Evolutionary conservation across 2,888 invertebrate species (phyloP).

Genomic region (Napeogenes inachia): DNA sequence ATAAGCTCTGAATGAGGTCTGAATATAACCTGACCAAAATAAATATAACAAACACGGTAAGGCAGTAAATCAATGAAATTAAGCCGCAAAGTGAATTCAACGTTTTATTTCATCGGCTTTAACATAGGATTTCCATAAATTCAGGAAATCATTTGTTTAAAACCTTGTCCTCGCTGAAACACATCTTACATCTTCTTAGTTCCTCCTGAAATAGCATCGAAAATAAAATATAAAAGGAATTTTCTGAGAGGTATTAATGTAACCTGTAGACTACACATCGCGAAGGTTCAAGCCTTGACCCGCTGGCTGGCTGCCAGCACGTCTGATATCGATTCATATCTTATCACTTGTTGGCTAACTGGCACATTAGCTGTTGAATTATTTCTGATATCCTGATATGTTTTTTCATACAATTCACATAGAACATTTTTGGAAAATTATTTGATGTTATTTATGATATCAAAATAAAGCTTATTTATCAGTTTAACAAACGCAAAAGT

Average conservation of each 20-base stretch:
- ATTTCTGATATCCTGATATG: no score
- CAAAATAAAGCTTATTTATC: no score
- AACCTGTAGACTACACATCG: constrained; percentile 3
- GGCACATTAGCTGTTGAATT: background rate
- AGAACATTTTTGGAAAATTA: no score
- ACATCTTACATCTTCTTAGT: background rate
- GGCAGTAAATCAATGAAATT: background rate
- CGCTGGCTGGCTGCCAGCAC: constrained; percentile 22
- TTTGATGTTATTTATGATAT: no score
- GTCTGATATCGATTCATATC: constrained; percentile 24
- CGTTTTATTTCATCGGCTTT: background rate
- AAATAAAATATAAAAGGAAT: background rate
- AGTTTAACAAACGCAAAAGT: background rate
- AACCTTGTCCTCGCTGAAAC: constrained; percentile 18
- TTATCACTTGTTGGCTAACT: constrained; percentile 24
- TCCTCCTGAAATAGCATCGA: background rate
- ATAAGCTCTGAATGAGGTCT: no score
- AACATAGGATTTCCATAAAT: background rate
- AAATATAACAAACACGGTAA: no score
- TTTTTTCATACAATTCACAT: no score
- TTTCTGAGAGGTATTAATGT: background rate
- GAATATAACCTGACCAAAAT: no score
- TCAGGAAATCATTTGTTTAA: background rate
- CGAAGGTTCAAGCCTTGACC: constrained; percentile 2
- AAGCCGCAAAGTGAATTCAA: background rate